Evolutionary conservation across 2,797 vertebrate species (phyloP).

Genomic region (Margarornis squamiger): DNA sequence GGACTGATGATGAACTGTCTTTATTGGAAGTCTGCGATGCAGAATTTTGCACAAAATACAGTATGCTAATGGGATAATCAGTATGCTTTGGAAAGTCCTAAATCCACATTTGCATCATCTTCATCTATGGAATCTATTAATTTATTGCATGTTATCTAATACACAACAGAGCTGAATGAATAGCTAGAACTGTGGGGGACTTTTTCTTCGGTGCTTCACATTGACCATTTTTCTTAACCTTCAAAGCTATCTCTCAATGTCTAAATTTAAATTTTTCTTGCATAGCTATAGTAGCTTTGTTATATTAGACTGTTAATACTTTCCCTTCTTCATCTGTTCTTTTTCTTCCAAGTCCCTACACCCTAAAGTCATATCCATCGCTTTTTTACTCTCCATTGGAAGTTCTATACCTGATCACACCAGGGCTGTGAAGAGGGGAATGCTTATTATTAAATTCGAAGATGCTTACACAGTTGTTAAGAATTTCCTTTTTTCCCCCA

Average conservation of each 20-base stretch:
- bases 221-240: not conserved
- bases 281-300: not conserved
- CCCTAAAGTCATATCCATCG: not conserved
- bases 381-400: not conserved
- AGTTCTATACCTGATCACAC: not conserved
- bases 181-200: not conserved
- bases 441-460: not conserved
- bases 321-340: not conserved
- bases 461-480: not conserved
- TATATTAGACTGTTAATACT: not conserved
- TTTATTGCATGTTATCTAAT: not conserved
- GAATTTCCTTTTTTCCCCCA: not conserved
- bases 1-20: not conserved
- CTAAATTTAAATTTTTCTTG: not conserved
- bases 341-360: not conserved
- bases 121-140: not conserved
- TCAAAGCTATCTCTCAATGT: not conserved
- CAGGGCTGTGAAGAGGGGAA: not conserved
- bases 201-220: not conserved
- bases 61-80: not conserved
- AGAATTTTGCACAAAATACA: not conserved
- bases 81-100: not conserved
- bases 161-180: not conserved
- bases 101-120: not conserved
- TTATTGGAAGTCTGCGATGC: not conserved